Conservation (phyloP, 2,888 invertebrate genomes). For the Micropterix aruncella region DNA sequence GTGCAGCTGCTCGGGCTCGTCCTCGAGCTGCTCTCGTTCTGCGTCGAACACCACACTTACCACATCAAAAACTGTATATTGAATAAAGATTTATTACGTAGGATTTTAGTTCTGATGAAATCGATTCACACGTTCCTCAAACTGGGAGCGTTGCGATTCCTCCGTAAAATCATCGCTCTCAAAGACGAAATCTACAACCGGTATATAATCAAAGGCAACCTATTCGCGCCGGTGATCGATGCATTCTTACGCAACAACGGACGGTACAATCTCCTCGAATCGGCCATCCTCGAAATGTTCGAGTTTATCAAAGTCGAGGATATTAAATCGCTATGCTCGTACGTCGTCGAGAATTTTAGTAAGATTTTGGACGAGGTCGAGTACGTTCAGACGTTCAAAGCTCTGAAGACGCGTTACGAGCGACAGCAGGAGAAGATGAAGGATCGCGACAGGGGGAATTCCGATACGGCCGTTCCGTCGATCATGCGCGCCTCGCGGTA, state of each 20-base stretch:
- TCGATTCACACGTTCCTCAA: constrained; percentile 96
- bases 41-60: constrained; percentile 98
- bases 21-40: constrained; percentile 91
- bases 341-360: constrained; percentile 93
- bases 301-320: constrained; percentile 95
- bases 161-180: constrained; percentile 91
- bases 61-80: constrained; percentile 97
- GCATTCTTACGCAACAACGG: constrained; percentile 94
- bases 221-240: constrained; percentile 92
- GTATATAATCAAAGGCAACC: constrained; percentile 86
- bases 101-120: constrained; percentile 92
- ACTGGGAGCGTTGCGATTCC: constrained; percentile 88
- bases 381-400: constrained; percentile 97
- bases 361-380: constrained; percentile 88
- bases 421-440: constrained; percentile 85
- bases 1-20: constrained; percentile 92
- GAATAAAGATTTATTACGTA: constrained; percentile 89
- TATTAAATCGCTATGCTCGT: constrained; percentile 77
- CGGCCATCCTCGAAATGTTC: constrained; percentile 97
- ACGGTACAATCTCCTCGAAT: constrained; percentile 96
- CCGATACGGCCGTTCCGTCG: constrained; percentile 56
- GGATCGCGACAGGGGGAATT: constrained; percentile 65
- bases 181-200: constrained; percentile 98
- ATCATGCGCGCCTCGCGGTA: constrained; percentile 66
- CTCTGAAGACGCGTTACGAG: constrained; percentile 77